Conservation (phyloP, 2,113 vertebrate genomes). For the Nymphicus hollandicus region DNA sequence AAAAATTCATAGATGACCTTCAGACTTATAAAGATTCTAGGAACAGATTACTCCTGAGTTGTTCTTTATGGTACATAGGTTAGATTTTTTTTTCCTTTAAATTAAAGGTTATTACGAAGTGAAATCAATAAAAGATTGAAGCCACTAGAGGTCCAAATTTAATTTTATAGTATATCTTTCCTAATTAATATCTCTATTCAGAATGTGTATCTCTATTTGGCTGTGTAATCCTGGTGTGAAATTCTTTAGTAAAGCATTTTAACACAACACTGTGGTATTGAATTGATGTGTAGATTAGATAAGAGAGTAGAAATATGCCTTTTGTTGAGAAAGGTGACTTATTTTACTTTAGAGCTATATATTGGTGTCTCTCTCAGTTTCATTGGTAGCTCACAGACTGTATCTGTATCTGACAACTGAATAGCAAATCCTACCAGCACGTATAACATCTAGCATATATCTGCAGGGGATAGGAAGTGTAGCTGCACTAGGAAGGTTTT, state of each 20-base stretch:
- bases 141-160: neutral
- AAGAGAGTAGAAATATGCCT: neutral
- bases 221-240: neutral
- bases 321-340: neutral
- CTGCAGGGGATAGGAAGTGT: neutral
- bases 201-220: neutral
- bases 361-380: neutral
- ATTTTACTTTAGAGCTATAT: neutral
- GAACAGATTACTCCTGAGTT: neutral
- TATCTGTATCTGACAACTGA: neutral
- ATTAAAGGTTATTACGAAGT: neutral
- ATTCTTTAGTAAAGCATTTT: neutral
- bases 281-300: neutral
- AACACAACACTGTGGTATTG: neutral
- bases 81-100: neutral
- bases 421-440: neutral
- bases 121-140: conserved; percentile 8
- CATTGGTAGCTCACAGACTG: neutral
- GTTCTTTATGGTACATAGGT: neutral
- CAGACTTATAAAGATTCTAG: neutral
- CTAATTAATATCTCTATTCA: neutral
- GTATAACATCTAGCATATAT: neutral
- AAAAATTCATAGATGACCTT: neutral
- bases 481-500: neutral
- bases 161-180: neutral